phyloP scores from a whole-genome alignment of 1,140 invertebrate species.

The Papilio aristodemus region DNA sequence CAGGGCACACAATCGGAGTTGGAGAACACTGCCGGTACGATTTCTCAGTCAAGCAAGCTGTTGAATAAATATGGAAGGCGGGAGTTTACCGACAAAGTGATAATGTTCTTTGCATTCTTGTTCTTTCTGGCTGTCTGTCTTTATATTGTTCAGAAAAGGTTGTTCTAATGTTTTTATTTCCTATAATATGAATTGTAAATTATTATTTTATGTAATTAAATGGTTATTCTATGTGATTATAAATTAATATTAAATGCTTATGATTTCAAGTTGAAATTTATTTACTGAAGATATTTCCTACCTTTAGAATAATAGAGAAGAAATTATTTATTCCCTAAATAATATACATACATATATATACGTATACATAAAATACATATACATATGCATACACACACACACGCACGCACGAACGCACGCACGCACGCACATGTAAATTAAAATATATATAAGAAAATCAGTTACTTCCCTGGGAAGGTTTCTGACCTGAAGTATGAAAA shows the following conservation, averaged over 20 bases:
- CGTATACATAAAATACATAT: no score
- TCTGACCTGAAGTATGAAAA: no score
- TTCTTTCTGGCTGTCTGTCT: constrained; percentile 96
- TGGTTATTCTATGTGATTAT: neutral
- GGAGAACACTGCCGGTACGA: constrained; percentile 90
- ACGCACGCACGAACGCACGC: no score
- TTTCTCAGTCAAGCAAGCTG: constrained; percentile 93
- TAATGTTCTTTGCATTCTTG: constrained; percentile 93
- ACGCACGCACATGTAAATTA: no score
- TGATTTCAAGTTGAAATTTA: neutral
- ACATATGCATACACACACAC: no score
- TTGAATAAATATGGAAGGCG: constrained; percentile 96
- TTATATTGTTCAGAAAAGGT: constrained; percentile 94
- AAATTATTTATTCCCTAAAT: no score
- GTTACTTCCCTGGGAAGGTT: no score
- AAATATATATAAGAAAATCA: no score
- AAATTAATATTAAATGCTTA: constrained; percentile 2
- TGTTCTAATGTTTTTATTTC: constrained; percentile 84
- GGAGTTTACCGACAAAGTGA: constrained; percentile 96
- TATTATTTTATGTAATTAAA: constrained; percentile 12
- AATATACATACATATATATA: no score
- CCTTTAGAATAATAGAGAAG: no score
- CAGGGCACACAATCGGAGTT: constrained; percentile 91
- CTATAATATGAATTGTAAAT: constrained; percentile 7
- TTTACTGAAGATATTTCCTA: neutral